Conservation (phyloP, 2,113 vertebrate species). For the Puntigrus tetrazona region DNA sequence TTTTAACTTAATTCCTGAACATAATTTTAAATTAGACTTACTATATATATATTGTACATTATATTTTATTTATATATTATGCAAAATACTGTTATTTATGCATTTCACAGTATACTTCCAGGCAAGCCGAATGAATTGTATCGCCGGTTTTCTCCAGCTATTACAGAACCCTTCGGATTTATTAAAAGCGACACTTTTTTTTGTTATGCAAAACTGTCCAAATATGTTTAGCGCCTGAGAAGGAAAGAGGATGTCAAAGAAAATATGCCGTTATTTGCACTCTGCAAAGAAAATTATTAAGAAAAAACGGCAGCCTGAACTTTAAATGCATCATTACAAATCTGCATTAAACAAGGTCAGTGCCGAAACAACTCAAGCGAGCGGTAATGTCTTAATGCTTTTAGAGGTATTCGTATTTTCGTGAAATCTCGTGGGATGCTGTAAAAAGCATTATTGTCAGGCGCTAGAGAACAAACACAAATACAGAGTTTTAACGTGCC, state of each 20-base stretch:
- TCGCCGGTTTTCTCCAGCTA: background rate
- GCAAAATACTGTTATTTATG: too few species aligned
- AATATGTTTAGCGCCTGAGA: background rate
- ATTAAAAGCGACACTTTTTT: background rate
- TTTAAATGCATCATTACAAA: slow-evolving; percentile 27
- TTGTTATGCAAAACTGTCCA: background rate
- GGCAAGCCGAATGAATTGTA: too few species aligned
- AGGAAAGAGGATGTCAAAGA: slow-evolving; percentile 1
- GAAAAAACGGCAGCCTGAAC: background rate
- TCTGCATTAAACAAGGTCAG: slow-evolving; percentile 3
- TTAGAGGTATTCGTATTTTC: background rate
- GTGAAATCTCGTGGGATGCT: slow-evolving; percentile 11
- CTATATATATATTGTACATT: too few species aligned
- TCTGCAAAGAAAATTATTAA: background rate
- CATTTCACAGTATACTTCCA: too few species aligned
- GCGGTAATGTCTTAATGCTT: background rate
- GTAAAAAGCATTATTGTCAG: slow-evolving; percentile 12
- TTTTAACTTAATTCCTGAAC: too few species aligned
- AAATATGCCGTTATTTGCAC: slow-evolving; percentile 7
- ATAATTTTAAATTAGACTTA: too few species aligned
- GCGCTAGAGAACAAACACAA: background rate
- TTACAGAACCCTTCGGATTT: background rate
- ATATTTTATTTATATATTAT: too few species aligned
- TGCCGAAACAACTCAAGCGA: background rate
- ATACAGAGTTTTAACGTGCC: background rate